Evolutionary conservation across 2,113 vertebrate genomes (phyloP).

Genomic region (Abramis brama): DNA sequence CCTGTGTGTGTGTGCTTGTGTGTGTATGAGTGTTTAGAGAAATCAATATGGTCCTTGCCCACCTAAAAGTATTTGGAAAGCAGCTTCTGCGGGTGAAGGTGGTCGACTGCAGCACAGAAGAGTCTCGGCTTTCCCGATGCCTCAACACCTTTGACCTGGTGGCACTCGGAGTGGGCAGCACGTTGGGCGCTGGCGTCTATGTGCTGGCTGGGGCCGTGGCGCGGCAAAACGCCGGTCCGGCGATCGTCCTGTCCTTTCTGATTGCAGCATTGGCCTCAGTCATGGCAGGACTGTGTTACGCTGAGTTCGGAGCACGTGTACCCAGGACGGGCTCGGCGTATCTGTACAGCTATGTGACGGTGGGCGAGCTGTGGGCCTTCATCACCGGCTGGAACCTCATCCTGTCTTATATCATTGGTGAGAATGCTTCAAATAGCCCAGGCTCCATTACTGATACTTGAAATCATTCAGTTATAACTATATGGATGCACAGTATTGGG

Average conservation of each 20-base stretch:
- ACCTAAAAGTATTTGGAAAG: constrained; percentile 76
- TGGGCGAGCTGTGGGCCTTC: constrained; percentile 95
- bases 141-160: constrained; percentile 93
- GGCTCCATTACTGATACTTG: too few relatives aligned
- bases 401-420: constrained; percentile 95
- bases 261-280: constrained; percentile 91
- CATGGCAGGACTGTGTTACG: constrained; percentile 92
- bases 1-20: neutral
- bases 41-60: constrained; percentile 78
- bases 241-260: constrained; percentile 92
- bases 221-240: constrained; percentile 83
- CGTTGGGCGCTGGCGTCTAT: constrained; percentile 93
- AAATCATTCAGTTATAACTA: too few relatives aligned
- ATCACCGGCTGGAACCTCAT: constrained; percentile 98
- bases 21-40: neutral
- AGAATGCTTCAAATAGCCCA: constrained; percentile 54
- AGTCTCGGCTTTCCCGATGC: constrained; percentile 85
- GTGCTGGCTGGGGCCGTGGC: constrained; percentile 93
- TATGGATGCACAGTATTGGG: too few relatives aligned
- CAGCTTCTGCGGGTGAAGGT: constrained; percentile 91
- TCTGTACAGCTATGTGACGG: constrained; percentile 95
- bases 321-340: constrained; percentile 95
- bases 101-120: constrained; percentile 83
- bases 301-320: constrained; percentile 93
- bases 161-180: constrained; percentile 94